Base-by-base conservation (phyloP, 2,888 invertebrate genomes). In the Palloptera scutellata region DNA sequence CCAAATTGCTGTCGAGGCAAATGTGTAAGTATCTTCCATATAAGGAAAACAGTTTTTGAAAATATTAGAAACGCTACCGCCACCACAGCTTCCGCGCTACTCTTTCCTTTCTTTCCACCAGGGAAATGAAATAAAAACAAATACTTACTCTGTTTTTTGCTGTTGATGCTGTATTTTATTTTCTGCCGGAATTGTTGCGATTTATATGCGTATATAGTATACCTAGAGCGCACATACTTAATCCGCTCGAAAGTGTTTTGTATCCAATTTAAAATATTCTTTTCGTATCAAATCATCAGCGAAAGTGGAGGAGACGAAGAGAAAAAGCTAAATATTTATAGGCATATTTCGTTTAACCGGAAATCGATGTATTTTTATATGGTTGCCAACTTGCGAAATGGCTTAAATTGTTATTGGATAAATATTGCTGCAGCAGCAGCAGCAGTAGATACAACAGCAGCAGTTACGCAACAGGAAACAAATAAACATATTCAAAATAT, bases 211-310 rank as follows among this genome's bases (percentile, higher is more conserved):
- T 13, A 17, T 17, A 12, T 12, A 12, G 45, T 43, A 4, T 30
- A 30, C 30, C 3, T 30, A 30, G 2, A 30, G 6, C 30, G 30
- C 30, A 53, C 53, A 30, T 52, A 53, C 53, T 15, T 61, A 61
- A 61, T 40, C 61, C 17, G 52, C 52, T 45, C 60, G 30, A 61
- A 61, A 52, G 61, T 61, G 48, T 52, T 61, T 60, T 13, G 51
- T 19, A 60, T 51, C 60, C 61, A 61, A 52, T 61, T 61, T 53
- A 40, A 61, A 61, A 61, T 30, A 30, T 30, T 30, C 30, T n/a
- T 59, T 20, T 43, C 63, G 54, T 55, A 43, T 19, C 43, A 15
- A 55, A 54, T 54, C 54, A 54, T 17, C 55, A 55, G 17, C 61
- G 6, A 41, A 48, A 61, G 51, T 12, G 54, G 5, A 8, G 5